These are phyloP conservation scores for Lepus europaeus DNA, from an alignment of 2,113 vertebrate species.

Conservation along the genomic window DNA sequence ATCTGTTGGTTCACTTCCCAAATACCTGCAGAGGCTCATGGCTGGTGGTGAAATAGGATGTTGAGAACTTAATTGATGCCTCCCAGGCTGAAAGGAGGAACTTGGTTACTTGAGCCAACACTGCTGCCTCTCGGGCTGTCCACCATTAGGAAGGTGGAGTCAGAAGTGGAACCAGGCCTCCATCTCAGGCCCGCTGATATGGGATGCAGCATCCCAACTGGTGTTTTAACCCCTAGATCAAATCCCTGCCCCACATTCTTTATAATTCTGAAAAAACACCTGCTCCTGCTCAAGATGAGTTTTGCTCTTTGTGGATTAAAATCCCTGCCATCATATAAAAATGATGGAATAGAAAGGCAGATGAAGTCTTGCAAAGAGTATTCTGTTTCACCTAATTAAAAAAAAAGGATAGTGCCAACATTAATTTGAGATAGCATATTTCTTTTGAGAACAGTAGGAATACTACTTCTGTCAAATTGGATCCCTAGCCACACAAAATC, in stretches of 20 bases:
- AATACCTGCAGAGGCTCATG: too few species aligned
- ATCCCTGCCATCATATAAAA: not conserved
- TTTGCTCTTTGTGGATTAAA: constrained; percentile 1
- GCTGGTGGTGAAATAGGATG: too few species aligned
- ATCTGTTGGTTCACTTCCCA: too few species aligned
- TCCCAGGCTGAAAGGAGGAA: too few species aligned
- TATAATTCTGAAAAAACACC: not conserved
- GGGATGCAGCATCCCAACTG: too few species aligned
- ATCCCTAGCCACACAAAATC: not conserved
- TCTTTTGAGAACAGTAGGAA: constrained; percentile 5
- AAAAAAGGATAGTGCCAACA: not conserved
- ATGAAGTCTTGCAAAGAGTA: not conserved
- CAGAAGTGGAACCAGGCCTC: too few species aligned
- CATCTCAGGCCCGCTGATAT: too few species aligned
- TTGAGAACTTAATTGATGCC: too few species aligned
- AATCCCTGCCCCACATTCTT: not conserved
- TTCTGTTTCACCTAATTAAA: not conserved
- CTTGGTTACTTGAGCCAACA: too few species aligned
- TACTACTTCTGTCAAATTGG: not conserved
- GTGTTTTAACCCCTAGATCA: too few species aligned
- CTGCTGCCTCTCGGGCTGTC: too few species aligned
- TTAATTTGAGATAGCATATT: not conserved
- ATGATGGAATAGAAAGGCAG: not conserved
- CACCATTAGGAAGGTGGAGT: too few species aligned
- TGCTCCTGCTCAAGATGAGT: not conserved